A percentile compares a stretch with the other conserved stretches of the same genome.
Evolutionary conservation across 2,888 invertebrate species (phyloP).

Genomic region (Clepsis dumicolana): DNA sequence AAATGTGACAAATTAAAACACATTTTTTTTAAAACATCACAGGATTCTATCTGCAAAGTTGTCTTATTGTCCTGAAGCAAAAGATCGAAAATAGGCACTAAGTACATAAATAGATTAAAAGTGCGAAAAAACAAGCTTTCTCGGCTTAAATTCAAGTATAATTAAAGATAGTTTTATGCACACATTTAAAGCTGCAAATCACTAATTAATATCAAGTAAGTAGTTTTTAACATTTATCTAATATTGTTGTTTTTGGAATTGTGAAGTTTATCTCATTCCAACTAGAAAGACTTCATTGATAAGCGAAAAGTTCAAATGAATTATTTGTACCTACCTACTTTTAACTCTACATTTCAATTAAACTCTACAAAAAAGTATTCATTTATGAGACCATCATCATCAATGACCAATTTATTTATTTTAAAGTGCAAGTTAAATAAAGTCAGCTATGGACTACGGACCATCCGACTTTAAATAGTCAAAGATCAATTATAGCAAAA

Average conservation of each 20-base stretch:
- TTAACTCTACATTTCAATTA: too few species aligned
- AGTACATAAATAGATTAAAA: neutral
- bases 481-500: too few species aligned
- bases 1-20: neutral
- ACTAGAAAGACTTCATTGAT: slow-evolving; percentile 2
- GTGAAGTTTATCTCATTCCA: neutral
- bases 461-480: too few species aligned
- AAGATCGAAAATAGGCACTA: neutral
- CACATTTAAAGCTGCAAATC: neutral
- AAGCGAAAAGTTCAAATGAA: neutral
- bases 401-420: too few species aligned
- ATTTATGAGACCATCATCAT: too few species aligned
- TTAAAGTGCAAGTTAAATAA: too few species aligned
- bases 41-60: neutral
- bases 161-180: neutral
- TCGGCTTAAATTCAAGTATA: neutral
- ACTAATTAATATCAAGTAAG: neutral
- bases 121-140: neutral
- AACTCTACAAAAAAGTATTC: too few species aligned
- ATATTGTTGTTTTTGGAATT: neutral
- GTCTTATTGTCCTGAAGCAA: neutral
- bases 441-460: too few species aligned
- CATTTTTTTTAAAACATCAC: too few species aligned
- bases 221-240: neutral
- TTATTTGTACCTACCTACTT: too few species aligned